These are phyloP conservation scores for Tigriopus japonicus DNA, from an alignment of 1,140 invertebrate genomes.

Conservation along the genomic window DNA sequence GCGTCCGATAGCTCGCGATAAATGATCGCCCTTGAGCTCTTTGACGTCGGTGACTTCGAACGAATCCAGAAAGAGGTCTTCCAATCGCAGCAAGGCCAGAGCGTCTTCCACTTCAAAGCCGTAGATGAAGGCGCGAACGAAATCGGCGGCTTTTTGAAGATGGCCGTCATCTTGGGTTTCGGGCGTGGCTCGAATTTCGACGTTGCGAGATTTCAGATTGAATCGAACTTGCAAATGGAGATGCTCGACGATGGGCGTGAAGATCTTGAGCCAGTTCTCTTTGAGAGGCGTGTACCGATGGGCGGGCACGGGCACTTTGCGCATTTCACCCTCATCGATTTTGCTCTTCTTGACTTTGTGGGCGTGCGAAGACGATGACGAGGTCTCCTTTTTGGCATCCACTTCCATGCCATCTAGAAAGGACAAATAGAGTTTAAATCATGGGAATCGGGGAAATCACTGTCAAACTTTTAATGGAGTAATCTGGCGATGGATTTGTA, in stretches of 20 bases:
- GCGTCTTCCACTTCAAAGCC: constrained; percentile 98
- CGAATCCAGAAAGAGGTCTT: constrained; percentile 91
- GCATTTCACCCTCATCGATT: constrained; percentile 23
- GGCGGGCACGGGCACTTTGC: constrained; percentile 41
- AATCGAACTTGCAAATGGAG: constrained; percentile 81
- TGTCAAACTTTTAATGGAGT: no score
- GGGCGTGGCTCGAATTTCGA: constrained; percentile 49
- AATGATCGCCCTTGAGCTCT: constrained; percentile 80
- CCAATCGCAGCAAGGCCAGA: constrained; percentile 74
- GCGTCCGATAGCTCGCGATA: constrained; percentile 82
- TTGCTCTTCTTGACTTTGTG: background rate
- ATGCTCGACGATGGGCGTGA: constrained; percentile 86
- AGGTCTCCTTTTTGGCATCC: background rate
- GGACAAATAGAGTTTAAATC: no score
- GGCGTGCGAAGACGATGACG: background rate
- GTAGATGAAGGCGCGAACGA: constrained; percentile 85
- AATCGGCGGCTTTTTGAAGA: constrained; percentile 93
- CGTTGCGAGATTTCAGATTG: constrained; percentile 73
- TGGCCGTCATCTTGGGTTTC: constrained; percentile 50
- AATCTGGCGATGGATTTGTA: no score
- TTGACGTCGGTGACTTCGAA: constrained; percentile 89
- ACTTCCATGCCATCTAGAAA: background rate
- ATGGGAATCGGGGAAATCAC: no score
- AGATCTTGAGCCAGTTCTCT: constrained; percentile 93
- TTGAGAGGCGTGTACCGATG: constrained; percentile 79